These are phyloP conservation scores for Cryptocheilus praepositus DNA, from an alignment of 2,888 invertebrate species.

Conservation along the genomic window DNA sequence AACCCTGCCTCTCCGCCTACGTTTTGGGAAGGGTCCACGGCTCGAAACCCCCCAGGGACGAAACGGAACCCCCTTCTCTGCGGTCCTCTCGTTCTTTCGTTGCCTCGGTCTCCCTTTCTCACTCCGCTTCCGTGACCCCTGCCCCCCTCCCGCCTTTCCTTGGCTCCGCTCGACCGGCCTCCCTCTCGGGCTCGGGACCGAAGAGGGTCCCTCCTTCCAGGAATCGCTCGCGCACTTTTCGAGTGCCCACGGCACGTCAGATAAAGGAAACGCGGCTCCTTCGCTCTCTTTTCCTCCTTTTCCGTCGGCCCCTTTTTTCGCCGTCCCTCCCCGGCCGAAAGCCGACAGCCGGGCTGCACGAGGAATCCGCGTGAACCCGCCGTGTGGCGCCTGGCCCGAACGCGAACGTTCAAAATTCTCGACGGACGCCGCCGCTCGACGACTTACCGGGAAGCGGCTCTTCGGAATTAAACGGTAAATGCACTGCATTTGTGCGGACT, in stretches of 20 bases:
- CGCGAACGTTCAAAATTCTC: no score
- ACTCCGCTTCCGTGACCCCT: background rate
- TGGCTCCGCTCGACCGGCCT: constrained; percentile 21
- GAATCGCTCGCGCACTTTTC: constrained; percentile 11
- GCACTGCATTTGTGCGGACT: no score
- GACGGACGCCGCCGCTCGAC: no score
- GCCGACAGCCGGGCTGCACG: no score
- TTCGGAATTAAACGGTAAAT: no score
- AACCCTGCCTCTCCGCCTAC: constrained; percentile 51
- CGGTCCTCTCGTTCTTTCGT: constrained; percentile 12
- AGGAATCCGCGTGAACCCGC: no score
- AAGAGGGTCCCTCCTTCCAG: constrained; percentile 7
- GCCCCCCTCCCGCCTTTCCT: constrained; percentile 22
- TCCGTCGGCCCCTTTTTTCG: background rate
- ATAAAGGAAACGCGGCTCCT: background rate
- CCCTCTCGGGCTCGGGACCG: constrained; percentile 11
- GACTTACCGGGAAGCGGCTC: no score
- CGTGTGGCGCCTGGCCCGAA: no score
- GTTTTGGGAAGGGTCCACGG: constrained; percentile 25
- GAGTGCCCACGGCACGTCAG: constrained; percentile 1
- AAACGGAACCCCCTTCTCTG: constrained; percentile 15
- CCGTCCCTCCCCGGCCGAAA: background rate
- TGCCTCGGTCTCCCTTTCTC: constrained; percentile 2
- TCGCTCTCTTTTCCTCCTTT: constrained; percentile 11
- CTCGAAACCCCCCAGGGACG: constrained; percentile 44